Base-by-base conservation (phyloP, 2,888 invertebrate genomes). In the Drepanosiphum platanoidis region DNA sequence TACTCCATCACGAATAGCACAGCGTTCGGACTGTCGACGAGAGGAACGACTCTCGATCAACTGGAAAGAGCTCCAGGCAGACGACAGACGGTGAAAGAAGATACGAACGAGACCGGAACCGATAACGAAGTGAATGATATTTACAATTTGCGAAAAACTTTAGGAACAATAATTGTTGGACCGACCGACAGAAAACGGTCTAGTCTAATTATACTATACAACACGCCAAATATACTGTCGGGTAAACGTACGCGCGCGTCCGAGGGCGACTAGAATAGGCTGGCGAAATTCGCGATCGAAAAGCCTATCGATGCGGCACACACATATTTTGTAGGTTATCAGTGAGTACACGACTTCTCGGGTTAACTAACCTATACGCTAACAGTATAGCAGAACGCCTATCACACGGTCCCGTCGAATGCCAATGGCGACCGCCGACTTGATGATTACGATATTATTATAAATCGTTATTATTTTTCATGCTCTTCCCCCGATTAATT, bases 241-340 rank as follows among this genome's bases (percentile, higher is more conserved):
- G 52, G 18, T 52, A 15, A 46, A 46, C 1, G 15, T 0, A 39
- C 36, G 36, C 11, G 27, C 27, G 36, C 70, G 36, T 36, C 15
- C 70, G 9, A 72, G 27, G 72, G n/a, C 58, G 32, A 46, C n/a
- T 36, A 30, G 34, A 34, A 75, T 58, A 36, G 34, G 34, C 15
- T 15, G 39, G 36, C 52, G 30, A 64, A 78, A 64, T 61, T 39
- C 30, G 46, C 30, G 27, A 78, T 68, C 11, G 36, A 70, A 79
- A 82, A 82, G 72, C 39, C 71, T 82, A 39, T 32, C 22, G 27
- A 64, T 39, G 68, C 61, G 70, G 74, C 46, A 34, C 64, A 42
- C 82, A 61, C 32, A 84, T 77, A 83, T 72, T 77, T 84, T 84
- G 75, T 84, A 84, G 84, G 84, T 84, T 84, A 84, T 84, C 84